Conservation (phyloP, 2,888 invertebrate species). For the Halictus ligatus region DNA sequence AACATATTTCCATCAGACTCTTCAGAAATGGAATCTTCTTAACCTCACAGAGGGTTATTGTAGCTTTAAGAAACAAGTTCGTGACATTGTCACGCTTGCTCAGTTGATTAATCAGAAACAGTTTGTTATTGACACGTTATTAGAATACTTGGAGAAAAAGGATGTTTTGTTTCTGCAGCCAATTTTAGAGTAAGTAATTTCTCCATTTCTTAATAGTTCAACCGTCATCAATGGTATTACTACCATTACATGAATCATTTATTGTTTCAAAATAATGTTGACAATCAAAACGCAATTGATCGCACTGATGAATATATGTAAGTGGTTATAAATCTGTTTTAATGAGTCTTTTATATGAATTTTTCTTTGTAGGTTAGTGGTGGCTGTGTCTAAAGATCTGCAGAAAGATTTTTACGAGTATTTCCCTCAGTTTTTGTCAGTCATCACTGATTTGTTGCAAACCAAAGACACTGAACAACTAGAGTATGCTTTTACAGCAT, state of each 20-base stretch:
- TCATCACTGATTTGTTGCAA: slow-evolving; percentile 89
- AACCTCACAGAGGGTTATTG: slow-evolving; percentile 94
- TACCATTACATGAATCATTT: not conserved
- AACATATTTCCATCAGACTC: slow-evolving; percentile 92
- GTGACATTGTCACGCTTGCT: slow-evolving; percentile 91
- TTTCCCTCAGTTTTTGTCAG: slow-evolving; percentile 91
- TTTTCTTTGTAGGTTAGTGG: slow-evolving; percentile 88
- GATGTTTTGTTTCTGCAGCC: slow-evolving; percentile 92
- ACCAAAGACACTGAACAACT: slow-evolving; percentile 93
- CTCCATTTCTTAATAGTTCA: not conserved
- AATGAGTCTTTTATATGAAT: slow-evolving; percentile 3
- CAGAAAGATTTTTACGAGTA: slow-evolving; percentile 95
- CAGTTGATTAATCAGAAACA: slow-evolving; percentile 94
- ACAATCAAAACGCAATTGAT: not conserved
- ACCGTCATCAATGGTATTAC: not conserved
- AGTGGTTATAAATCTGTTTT: not conserved
- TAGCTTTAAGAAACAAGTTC: slow-evolving; percentile 91
- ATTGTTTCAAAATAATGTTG: not conserved
- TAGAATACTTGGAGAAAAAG: slow-evolving; percentile 90
- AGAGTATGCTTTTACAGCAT: slow-evolving; percentile 93
- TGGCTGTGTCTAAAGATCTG: slow-evolving; percentile 94
- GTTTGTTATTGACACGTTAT: slow-evolving; percentile 89
- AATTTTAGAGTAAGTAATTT: slow-evolving; percentile 92
- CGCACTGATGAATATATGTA: not conserved
- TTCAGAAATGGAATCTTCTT: slow-evolving; percentile 95